phyloP scores from a whole-genome alignment of 2,113 vertebrate genomes.

The Misgurnus mizolepis region DNA sequence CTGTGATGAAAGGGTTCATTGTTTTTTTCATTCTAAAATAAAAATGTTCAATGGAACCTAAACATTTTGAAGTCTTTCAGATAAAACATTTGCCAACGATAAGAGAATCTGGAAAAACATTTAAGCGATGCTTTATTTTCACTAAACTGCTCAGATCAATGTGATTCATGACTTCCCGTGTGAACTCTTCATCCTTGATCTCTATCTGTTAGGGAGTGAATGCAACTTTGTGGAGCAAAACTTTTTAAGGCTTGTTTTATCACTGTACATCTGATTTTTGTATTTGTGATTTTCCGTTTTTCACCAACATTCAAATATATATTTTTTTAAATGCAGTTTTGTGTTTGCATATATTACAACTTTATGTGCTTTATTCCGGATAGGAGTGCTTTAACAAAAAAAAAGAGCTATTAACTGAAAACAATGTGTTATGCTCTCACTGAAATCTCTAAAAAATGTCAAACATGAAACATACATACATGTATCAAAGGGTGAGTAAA shows the following conservation, averaged over 20 bases:
- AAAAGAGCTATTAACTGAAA: too few species aligned
- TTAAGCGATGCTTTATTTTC: slow-evolving; percentile 28
- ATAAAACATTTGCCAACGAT: slow-evolving; percentile 40
- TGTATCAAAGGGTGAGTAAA: too few species aligned
- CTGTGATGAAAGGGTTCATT: slow-evolving; percentile 4
- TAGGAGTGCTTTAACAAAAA: too few species aligned
- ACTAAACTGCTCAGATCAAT: slow-evolving; percentile 10
- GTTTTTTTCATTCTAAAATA: slow-evolving; percentile 5
- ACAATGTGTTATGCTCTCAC: too few species aligned
- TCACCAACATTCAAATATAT: too few species aligned
- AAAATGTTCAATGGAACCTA: neutral
- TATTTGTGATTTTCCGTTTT: too few species aligned
- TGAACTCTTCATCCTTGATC: slow-evolving; percentile 39
- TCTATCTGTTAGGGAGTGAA: slow-evolving; percentile 37
- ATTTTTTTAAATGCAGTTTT: too few species aligned
- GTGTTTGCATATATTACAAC: too few species aligned
- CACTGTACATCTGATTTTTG: neutral
- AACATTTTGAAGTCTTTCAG: slow-evolving; percentile 42
- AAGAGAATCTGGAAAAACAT: slow-evolving; percentile 39
- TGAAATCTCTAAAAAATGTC: too few species aligned
- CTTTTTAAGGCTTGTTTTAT: slow-evolving; percentile 4
- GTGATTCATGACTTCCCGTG: slow-evolving; percentile 57
- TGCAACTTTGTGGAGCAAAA: slow-evolving; percentile 6
- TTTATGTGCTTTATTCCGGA: too few species aligned
- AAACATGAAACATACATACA: too few species aligned